phyloP scores from a whole-genome alignment of 2,797 vertebrate genomes.

The Scomberomorus guttatus region DNA sequence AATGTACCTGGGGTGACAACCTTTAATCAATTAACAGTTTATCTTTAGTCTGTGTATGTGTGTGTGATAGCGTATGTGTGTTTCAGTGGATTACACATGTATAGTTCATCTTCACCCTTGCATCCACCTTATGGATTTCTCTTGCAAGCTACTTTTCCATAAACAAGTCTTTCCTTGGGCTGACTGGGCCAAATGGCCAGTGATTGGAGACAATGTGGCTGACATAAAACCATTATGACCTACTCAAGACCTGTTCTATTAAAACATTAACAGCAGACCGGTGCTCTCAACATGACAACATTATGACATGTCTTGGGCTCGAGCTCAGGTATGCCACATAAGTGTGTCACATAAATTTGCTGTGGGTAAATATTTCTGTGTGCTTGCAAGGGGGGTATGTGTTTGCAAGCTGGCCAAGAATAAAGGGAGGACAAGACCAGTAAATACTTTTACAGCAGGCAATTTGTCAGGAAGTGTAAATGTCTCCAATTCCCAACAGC shows the following conservation, averaged over 20 bases:
- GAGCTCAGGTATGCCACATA: conserved; percentile 70
- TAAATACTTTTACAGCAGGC: conserved; percentile 85
- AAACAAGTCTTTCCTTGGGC: conserved; percentile 34
- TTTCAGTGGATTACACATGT: neutral
- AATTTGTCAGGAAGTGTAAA: conserved; percentile 89
- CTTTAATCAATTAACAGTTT: conserved; percentile 10
- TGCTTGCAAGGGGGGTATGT: conserved; percentile 49
- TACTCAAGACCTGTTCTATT: conserved; percentile 67
- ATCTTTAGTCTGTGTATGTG: conserved; percentile 1
- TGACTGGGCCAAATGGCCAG: conserved; percentile 28
- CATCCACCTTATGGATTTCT: conserved; percentile 10
- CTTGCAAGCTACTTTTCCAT: conserved; percentile 29
- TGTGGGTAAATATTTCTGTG: conserved; percentile 77
- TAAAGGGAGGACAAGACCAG: conserved; percentile 80
- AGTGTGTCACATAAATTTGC: conserved; percentile 75
- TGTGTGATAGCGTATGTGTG: neutral
- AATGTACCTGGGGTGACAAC: neutral
- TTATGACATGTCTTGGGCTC: conserved; percentile 54
- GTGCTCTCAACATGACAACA: conserved; percentile 58
- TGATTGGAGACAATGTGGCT: conserved; percentile 39
- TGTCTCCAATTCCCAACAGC: conserved; percentile 92
- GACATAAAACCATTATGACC: conserved; percentile 69
- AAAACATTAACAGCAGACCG: conserved; percentile 68
- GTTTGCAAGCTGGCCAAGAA: conserved; percentile 72
- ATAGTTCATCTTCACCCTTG: conserved; percentile 1